Base-by-base conservation (phyloP, 2,888 invertebrate genomes). In the Brachylomia viminalis region DNA sequence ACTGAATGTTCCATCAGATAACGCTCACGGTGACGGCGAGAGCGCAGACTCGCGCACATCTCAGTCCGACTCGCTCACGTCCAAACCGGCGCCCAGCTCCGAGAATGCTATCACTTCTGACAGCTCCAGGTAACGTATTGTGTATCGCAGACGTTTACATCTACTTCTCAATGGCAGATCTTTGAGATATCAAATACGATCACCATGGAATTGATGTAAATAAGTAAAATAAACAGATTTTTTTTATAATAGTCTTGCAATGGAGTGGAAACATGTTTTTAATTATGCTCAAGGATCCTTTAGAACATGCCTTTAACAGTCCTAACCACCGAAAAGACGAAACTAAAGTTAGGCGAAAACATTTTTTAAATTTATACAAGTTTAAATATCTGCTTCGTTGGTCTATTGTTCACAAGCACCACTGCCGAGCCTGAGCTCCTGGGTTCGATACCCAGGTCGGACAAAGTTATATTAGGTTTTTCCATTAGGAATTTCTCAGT, bases 51-150 rank as follows among this genome's bases (percentile, higher is more conserved):
- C 96, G 0, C 83, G 95, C 0, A 95, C 96, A 0, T 97, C 96
- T 0, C 96, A 95, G 56, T 96, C 96, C 0, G 95, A 96, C 81
- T 96, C 96, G 3, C 88, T 95, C 30, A 90, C 95, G 0, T 96
- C 96, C 33, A 96, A 96, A 33, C 96, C 95, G 0, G 94, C 95
- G 1, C 96, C 95, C 11, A 96, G 96, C 80, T 96, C 96, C 0
- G 96, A 96, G 75, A 96, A 94, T 70, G 92, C 93, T 0, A 85
- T 91, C 88, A 96, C 96, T 0, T 96, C 96, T 0, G 97, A 97
- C 58, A 96, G 96, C 85, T 96, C 96, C 54, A 94, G 96, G 97
- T 96, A 75, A 67, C 1, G 23, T n/a, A n/a, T 33, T 23, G 4
- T 23, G 17, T 15, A 8, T 66, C 30, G 10, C 30, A 30, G 10